Conservation (phyloP, 2,888 invertebrate species). For the Bugula neritina region DNA sequence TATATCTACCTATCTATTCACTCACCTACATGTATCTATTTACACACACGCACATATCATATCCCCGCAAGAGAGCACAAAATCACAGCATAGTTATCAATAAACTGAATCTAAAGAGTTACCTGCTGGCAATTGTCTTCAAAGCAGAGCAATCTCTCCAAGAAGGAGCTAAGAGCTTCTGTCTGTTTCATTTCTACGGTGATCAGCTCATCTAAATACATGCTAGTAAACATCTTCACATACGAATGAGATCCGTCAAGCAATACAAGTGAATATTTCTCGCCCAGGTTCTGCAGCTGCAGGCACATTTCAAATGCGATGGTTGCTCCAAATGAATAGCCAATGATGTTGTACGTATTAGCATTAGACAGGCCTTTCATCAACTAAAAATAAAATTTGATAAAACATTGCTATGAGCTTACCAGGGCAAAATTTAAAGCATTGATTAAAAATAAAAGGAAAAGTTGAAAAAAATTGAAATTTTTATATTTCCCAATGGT, state of each 20-base stretch:
- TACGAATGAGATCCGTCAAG: slow-evolving; percentile 70
- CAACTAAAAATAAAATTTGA: slow-evolving; percentile 56
- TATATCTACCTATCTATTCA: neutral
- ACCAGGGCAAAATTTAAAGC: too few species aligned
- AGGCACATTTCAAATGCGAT: slow-evolving; percentile 91
- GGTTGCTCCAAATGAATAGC: slow-evolving; percentile 92
- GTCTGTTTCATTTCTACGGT: slow-evolving; percentile 35
- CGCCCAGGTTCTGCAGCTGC: slow-evolving; percentile 63
- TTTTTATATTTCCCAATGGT: too few species aligned
- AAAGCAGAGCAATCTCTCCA: slow-evolving; percentile 37
- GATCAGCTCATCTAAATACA: slow-evolving; percentile 40
- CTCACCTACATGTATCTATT: neutral
- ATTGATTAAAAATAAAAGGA: too few species aligned
- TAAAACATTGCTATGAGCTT: too few species aligned
- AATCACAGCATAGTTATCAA: too few species aligned
- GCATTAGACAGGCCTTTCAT: slow-evolving; percentile 69
- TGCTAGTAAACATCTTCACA: slow-evolving; percentile 54
- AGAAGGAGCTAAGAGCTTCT: slow-evolving; percentile 36
- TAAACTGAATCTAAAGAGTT: too few species aligned
- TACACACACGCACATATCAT: neutral
- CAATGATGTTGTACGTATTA: slow-evolving; percentile 81
- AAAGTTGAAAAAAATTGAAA: too few species aligned
- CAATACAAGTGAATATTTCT: slow-evolving; percentile 62
- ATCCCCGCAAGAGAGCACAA: too few species aligned
- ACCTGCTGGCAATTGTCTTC: neutral